Evolutionary conservation across 2,888 invertebrate genomes (phyloP).

Genomic region (Orthosia gothica): DNA sequence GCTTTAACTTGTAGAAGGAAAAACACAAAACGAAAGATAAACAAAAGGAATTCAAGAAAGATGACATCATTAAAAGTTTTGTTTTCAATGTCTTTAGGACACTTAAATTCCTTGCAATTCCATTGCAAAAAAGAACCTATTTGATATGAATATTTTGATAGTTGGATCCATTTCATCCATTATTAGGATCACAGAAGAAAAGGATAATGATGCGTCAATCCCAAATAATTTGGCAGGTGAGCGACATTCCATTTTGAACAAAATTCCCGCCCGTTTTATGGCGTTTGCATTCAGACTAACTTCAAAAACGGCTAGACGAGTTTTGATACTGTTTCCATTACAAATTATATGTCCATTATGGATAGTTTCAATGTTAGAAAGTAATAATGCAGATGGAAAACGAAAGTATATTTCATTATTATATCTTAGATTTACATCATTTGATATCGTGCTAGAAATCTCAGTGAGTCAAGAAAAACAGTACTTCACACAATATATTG

Average conservation of each 20-base stretch:
- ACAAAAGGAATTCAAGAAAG: conserved; percentile 43
- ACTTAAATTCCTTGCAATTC: background rate
- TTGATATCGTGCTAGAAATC: conserved; percentile 27
- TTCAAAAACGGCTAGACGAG: background rate
- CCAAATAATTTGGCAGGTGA: background rate
- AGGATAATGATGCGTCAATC: background rate
- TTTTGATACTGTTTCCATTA: background rate
- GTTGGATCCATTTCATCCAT: background rate
- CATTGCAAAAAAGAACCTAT: background rate
- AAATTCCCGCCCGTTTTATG: background rate
- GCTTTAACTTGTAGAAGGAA: conserved; percentile 32
- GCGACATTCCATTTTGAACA: background rate
- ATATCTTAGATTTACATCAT: conserved; percentile 31
- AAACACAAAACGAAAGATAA: conserved; percentile 51
- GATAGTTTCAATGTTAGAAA: background rate
- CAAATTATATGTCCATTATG: background rate
- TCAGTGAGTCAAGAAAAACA: conserved; percentile 46
- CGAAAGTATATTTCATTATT: conserved; percentile 9
- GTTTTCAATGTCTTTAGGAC: conserved; percentile 13
- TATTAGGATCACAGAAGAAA: background rate
- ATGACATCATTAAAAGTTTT: conserved; percentile 52
- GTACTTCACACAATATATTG: conserved; percentile 6
- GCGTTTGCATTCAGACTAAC: background rate
- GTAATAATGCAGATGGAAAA: background rate
- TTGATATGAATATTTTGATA: background rate